Percentiles rank a stretch among this genome's conserved stretches.
Evolutionary conservation across 2,888 invertebrate species (phyloP).

Genomic region (Orgyia antiqua): DNA sequence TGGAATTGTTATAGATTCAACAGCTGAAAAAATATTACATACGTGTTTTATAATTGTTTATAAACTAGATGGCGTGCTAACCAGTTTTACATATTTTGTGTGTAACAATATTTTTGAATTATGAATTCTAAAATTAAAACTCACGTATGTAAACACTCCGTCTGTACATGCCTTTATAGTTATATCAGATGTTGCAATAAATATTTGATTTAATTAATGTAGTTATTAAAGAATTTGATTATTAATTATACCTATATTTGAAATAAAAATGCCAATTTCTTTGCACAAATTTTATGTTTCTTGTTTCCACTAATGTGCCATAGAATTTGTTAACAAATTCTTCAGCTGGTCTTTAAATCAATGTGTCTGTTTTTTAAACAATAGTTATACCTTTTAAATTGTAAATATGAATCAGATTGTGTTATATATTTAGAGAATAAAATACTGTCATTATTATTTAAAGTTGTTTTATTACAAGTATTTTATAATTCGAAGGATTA

Average conservation of each 20-base stretch:
- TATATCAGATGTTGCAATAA: no score
- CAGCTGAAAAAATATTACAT: no score
- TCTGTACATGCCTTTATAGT: no score
- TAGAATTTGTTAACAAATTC: constrained; percentile 33
- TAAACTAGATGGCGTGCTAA: no score
- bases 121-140: constrained; percentile 5
- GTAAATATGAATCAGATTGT: constrained; percentile 55
- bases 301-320: constrained; percentile 48
- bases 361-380: constrained; percentile 15
- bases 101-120: constrained; percentile 13
- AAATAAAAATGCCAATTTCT: no score
- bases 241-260: no score
- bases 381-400: constrained; percentile 16
- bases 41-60: no score
- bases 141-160: neutral
- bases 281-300: no score
- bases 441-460: constrained; percentile 44
- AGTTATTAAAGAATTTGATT: no score
- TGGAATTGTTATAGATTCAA: constrained; percentile 26
- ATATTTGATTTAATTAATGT: no score
- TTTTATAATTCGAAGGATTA: no score
- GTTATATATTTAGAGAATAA: constrained; percentile 70
- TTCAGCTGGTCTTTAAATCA: constrained; percentile 15
- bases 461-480: constrained; percentile 17
- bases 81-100: no score